Base-by-base conservation (phyloP, 1,140 invertebrate species). In the Theocolax elegans region DNA sequence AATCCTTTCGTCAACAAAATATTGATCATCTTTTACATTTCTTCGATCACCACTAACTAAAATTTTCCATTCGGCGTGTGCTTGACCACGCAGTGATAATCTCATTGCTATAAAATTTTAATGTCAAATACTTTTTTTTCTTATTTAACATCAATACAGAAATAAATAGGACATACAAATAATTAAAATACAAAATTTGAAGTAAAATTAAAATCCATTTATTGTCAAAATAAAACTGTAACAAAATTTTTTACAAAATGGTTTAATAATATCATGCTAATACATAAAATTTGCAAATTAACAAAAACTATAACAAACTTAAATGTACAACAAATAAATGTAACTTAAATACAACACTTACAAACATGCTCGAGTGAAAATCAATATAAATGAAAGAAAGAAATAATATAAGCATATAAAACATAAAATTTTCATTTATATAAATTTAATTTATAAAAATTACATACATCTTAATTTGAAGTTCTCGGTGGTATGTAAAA, bases 11-110 rank as follows among this genome's bases (percentile, higher is more conserved):
- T 95, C 93, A 25, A 95, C 89, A 80, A 94, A 93, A 76, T 93
- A 92, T 80, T 95, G 92, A 78, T 94, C 93, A 82, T 94, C 93
- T 81, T 92, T 92, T 0, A 95, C 89, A 25, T 91, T 92, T 74
- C 92, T 82, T 69, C 91, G 80, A 76, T 94, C 93, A 8, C 93
- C 93, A 51, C 91, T 92, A 48, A 93, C 89, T 63, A 92, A 86
- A 62, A 94, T 91, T 85, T 94, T 94, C 92, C 93, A 94, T 84
- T 95, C 93, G 0, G 91, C 92, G 73, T 94, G 92, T 1, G 91
- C 93, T 81, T 93, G 93, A 3, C 93, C 93, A 58, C 93, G 83
- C 31, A 95, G 82, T 15, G 91, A 87, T 15, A 94, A 89, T 48
- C 92, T 87, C 73, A 95, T 91, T 17, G 92, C 93, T 94, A 68